Evolutionary conservation across 2,888 invertebrate species (phyloP), one percentile per base, ranked within the genome.

Genomic region (Cephus pulcher): DNA sequence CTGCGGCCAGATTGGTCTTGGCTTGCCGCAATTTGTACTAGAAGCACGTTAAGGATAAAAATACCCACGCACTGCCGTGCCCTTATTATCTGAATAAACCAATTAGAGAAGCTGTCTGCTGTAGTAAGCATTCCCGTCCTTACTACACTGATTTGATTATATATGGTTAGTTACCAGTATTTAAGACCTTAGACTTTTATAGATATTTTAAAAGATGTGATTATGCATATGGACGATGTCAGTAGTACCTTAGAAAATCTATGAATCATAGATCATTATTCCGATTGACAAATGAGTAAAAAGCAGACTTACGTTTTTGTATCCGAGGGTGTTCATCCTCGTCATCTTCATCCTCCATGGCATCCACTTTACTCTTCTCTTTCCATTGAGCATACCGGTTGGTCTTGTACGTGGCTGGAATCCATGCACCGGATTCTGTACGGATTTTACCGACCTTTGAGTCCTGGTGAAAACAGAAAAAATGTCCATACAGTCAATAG

Each of bases 391-490:
- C 94, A 92, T 98, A 98, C 35, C 96, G 94, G 76, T 98, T 96
- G 80, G 97, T 96, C 92, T 98, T 98, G 92, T 97, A 99, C 0
- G 97, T 96, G 1, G 98, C 97, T 0, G 98, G 96, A 85, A 99
- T 98, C 95, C 97, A 97, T 0, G 94, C 95, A 32, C 99, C 99
- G 80, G 98, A 98, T 92, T 99, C 99, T 0, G 99, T 99, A 86
- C 96, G 95, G 83, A 99, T 98, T 92, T 96, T 97, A 77, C 95
- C 96, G 34, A 92, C 92, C 84, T 95, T 94, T 2, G 92, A 87
- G 84, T 93, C 92, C 93, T 94, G 86, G 78, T 75, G 9, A 40
- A 37, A n/a, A 1, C 33, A 73, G n/a, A 56, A 6, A 56, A 56
- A 56, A 56, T 9, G 23, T 56, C 56, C 9, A 23, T 56, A 23